Conservation (phyloP, 1,140 invertebrate genomes). For the Drosophila serrata region DNA sequence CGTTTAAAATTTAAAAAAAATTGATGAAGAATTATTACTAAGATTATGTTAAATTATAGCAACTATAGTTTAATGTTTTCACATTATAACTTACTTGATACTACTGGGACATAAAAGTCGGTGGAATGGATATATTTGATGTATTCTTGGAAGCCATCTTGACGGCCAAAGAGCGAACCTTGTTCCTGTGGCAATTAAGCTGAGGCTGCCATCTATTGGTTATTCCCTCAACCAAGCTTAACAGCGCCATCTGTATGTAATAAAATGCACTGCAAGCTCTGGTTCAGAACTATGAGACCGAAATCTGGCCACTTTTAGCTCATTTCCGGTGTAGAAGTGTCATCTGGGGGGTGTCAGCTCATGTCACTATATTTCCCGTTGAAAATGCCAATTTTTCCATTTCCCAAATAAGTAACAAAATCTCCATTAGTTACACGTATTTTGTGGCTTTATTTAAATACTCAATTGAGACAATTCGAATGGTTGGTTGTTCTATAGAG, state of each 20-base stretch:
- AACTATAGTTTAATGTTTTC: too few species aligned
- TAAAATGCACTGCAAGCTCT: rapidly evolving
- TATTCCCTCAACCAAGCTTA: neutral
- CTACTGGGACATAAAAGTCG: too few species aligned
- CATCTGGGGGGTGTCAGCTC: neutral
- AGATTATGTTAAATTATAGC: too few species aligned
- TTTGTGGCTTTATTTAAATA: constrained; percentile 69
- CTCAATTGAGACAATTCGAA: constrained; percentile 78
- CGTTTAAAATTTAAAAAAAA: too few species aligned
- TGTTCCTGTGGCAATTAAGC: too few species aligned
- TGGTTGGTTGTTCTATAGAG: constrained; percentile 71
- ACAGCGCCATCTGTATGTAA: neutral
- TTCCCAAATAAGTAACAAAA: neutral
- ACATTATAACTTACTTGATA: too few species aligned
- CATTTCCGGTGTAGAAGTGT: neutral
- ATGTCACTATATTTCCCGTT: neutral
- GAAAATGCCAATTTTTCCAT: neutral
- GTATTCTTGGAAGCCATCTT: too few species aligned
- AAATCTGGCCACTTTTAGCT: neutral
- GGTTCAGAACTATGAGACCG: neutral
- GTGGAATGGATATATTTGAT: too few species aligned
- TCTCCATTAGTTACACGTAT: constrained; percentile 18
- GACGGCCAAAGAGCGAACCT: too few species aligned
- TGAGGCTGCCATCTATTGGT: neutral
- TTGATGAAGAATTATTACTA: too few species aligned